Percentiles rank a stretch among this genome's conserved stretches.
Conservation (phyloP, 1,140 invertebrate species). For the Pachypeltis micranthus region DNA sequence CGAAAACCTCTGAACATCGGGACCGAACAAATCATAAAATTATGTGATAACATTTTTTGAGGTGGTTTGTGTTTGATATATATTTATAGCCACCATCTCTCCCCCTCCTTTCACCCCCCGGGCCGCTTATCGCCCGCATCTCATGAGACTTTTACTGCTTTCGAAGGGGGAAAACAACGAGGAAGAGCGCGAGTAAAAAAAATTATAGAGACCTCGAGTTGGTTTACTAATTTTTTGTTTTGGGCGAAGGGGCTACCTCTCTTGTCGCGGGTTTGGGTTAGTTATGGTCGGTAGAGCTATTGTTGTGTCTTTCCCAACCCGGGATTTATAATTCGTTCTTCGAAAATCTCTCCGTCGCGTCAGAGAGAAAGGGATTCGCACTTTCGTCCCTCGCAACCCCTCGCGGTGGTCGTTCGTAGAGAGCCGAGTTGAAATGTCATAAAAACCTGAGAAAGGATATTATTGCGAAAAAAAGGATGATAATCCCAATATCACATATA, state of each 20-base stretch:
- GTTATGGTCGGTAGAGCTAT: background rate
- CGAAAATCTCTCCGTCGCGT: no score
- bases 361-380: no score
- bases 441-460: no score
- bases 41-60: constrained; percentile 16
- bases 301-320: no score
- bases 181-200: background rate
- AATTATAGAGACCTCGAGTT: constrained; percentile 10
- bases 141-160: constrained; percentile 14
- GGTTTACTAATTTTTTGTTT: constrained; percentile 3
- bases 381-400: no score
- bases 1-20: constrained; percentile 1
- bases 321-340: no score
- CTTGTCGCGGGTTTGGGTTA: background rate
- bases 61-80: constrained; percentile 15
- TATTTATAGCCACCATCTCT: constrained; percentile 3
- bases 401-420: no score
- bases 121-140: constrained; percentile 2
- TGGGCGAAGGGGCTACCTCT: background rate
- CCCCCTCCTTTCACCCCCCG: background rate
- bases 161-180: background rate
- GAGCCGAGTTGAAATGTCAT: no score
- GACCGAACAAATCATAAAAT: constrained; percentile 16
- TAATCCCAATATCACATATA: no score
- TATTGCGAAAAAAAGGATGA: no score